These are phyloP conservation scores for Teleogryllus occipitalis DNA, from an alignment of 1,140 invertebrate genomes.

Conservation along the genomic window DNA sequence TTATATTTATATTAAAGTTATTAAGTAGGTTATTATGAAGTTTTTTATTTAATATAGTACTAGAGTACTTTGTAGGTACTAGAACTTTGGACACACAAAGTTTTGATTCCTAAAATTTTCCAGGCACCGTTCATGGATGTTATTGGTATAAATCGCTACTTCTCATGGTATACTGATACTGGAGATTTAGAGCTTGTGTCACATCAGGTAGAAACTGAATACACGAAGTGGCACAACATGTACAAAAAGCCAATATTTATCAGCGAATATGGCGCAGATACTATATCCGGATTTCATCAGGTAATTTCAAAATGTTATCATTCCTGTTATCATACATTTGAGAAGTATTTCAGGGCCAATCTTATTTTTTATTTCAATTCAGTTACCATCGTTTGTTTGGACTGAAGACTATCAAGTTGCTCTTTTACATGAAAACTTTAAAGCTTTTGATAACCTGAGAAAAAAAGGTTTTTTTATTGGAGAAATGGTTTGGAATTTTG, in stretches of 20 bases:
- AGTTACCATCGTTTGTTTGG: slow-evolving; percentile 49
- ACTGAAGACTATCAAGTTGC: slow-evolving; percentile 59
- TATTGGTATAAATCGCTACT: slow-evolving; percentile 55
- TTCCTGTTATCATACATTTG: not conserved
- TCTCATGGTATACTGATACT: slow-evolving; percentile 52
- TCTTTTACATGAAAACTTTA: slow-evolving; percentile 43
- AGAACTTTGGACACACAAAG: not conserved
- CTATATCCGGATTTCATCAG: slow-evolving; percentile 47
- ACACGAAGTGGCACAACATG: slow-evolving; percentile 41
- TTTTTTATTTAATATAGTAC: not conserved
- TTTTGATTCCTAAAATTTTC: not conserved
- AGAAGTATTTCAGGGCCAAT: not conserved
- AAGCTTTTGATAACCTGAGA: slow-evolving; percentile 48
- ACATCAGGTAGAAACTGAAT: slow-evolving; percentile 39
- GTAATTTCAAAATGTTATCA: slow-evolving; percentile 29
- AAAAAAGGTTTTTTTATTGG: slow-evolving; percentile 44
- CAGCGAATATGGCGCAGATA: slow-evolving; percentile 60
- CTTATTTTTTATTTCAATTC: slow-evolving; percentile 12
- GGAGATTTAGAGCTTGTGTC: slow-evolving; percentile 46
- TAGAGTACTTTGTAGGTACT: not conserved
- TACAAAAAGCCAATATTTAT: slow-evolving; percentile 51
- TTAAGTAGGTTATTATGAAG: too few relatives aligned
- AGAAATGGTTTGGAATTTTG: slow-evolving; percentile 69
- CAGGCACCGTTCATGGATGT: slow-evolving; percentile 49
- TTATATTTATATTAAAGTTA: too few relatives aligned